These are phyloP conservation scores for Platichthys flesus DNA, from an alignment of 2,113 vertebrate genomes.

Conservation along the genomic window DNA sequence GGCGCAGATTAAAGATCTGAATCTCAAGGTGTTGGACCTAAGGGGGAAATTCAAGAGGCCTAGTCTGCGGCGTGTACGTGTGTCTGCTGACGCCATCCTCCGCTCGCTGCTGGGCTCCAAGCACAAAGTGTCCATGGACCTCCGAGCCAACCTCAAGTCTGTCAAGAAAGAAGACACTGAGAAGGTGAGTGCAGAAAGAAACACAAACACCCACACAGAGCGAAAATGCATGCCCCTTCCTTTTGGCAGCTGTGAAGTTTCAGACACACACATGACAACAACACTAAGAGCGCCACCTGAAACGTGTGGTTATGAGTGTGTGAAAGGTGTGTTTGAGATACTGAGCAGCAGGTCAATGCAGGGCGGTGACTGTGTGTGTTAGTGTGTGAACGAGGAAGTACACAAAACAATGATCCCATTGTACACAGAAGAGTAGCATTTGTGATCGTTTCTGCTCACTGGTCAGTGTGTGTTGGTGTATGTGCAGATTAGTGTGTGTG, in stretches of 20 bases:
- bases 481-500: not conserved
- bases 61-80: conserved; percentile 87
- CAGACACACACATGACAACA: conserved; percentile 22
- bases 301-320: conserved; percentile 37
- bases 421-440: conserved; percentile 50
- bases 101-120: conserved; percentile 95
- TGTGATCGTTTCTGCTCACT: conserved; percentile 37
- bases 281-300: conserved; percentile 5
- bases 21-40: conserved; percentile 92
- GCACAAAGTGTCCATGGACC: conserved; percentile 97
- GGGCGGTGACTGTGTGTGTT: conserved; percentile 15
- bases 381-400: conserved; percentile 9
- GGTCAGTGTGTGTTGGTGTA: conserved; percentile 16
- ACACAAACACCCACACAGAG: not conserved
- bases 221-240: not conserved
- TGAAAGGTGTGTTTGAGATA: conserved; percentile 53
- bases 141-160: conserved; percentile 94
- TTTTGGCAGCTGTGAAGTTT: conserved; percentile 7
- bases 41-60: conserved; percentile 96
- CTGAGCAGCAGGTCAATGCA: conserved; percentile 3
- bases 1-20: conserved; percentile 91
- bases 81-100: conserved; percentile 94
- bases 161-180: conserved; percentile 97
- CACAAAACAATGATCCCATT: conserved; percentile 66
- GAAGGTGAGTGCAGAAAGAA: conserved; percentile 82